Evolutionary conservation across 1,140 invertebrate genomes (phyloP), one percentile per base, ranked within the genome.

Genomic region (Drosophila fuyamai): DNA sequence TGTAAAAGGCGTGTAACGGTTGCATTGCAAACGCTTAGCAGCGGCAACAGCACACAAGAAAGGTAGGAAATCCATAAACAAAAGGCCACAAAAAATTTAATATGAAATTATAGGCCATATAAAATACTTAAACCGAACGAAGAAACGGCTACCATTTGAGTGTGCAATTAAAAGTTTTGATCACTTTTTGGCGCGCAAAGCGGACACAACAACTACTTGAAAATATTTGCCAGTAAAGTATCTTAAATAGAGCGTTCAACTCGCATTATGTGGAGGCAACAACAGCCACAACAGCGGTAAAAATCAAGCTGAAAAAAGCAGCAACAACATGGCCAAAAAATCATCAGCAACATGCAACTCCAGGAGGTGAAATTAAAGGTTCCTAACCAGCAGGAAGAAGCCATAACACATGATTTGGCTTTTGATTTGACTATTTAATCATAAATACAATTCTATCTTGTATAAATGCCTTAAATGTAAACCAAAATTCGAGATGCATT

Each of bases 171-270:
- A 83, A 80, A 44, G 61, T 40, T 58, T 66, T 53, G 48, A 60
- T 65, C 46, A 63, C 51, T 60, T 75, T 40, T 54, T 65, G 73
- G 61, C 54, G 38, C 36, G 41, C 62, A 70, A 35, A 14, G 48
- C 4, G 12, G 8, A 9, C 27, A 27, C 18, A 27, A 16, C 55
- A 14, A 18, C 18, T 18, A 32, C 23, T 14, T 29, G 7, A 5
- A 38, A 12, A 23, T 12, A n/a, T 61, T 67, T 61, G 36, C 46
- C 57, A 50, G 29, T 71, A 38, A 76, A 76, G 48, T 59, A 54
- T 14, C 61, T 85, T 67, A 80, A 85, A 62, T 85, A 76, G 76
- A 85, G 81, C 81, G 59, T 85, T 83, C 66, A 80, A 72, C 57
- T 63, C 50, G 55, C 53, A 40, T 38, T 63, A 66, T 77, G 59